Evolutionary conservation across 1,140 invertebrate species (phyloP), one percentile per base, ranked within the genome.

Genomic region (Stegodyphus dumicola): DNA sequence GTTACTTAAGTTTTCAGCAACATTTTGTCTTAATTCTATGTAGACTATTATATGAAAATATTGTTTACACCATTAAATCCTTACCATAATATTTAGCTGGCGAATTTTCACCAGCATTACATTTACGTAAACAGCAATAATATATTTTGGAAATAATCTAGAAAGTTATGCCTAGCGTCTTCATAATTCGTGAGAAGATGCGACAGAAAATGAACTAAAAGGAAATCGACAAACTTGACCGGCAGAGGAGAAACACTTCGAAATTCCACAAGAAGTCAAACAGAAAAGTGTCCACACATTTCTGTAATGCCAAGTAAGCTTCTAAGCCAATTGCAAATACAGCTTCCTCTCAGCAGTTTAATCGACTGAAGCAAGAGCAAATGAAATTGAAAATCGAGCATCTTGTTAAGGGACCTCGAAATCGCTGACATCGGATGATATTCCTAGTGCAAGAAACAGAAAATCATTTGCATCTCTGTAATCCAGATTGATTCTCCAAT

Each of bases 401-500:
- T 60, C 56, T 15, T 15, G 15, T 60, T 60, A 60, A 5, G 5
- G 9, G 56, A 60, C 15, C 15, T 15, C 69, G 56, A 56, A 33
- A 1, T 33, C 15, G 77, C 77, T 79, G 77, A 79, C 67, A 52
- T 70, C 33, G 52, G 70, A 70, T 79, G 77, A 79, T 79, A 69
- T 69, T 79, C 65, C 48, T 52, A 77, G 66, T 66, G 76, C 56
- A 60, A 17, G 49, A 18, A 52, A 77, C 51, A 15, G 52, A 15
- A 60, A 60, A 60, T 60, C 56, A 15, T 33, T 33, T 33, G 33
- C 33, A 33, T 33, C 56, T 11, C 18, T 51, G 54, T 76, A 76
- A 81, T 81, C 78, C 78, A 73, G 53, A 73, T 81, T 74, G 69
- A 81, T 71, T 81, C 51, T 49, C 60, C 78, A 81, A 81, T 81